phyloP scores from a whole-genome alignment of 2,113 vertebrate species.

The Trogon melanurus region DNA sequence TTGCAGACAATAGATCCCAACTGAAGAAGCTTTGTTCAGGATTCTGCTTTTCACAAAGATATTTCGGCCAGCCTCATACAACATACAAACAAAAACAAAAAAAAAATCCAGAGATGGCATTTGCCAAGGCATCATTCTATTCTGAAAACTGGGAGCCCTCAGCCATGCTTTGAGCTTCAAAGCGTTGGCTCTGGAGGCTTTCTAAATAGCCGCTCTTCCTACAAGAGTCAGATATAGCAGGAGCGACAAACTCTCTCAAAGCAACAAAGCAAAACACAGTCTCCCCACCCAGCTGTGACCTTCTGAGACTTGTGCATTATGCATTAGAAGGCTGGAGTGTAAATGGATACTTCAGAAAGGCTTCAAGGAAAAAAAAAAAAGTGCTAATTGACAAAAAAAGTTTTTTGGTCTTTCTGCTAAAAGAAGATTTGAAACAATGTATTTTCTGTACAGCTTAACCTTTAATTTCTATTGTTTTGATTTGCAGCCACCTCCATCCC shows the following conservation, averaged over 20 bases:
- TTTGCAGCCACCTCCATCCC: constrained; percentile 4
- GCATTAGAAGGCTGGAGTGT: constrained; percentile 1
- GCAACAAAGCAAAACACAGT: background rate
- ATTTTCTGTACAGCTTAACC: constrained; percentile 40
- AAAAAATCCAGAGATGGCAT: background rate
- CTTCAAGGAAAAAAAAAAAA: background rate
- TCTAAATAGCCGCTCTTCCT: constrained; percentile 9
- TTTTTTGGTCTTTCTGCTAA: background rate
- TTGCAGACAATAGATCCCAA: background rate
- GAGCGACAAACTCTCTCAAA: background rate
- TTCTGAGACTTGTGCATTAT: constrained; percentile 25
- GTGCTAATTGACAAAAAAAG: background rate
- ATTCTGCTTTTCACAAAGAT: constrained; percentile 11
- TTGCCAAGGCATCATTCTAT: background rate
- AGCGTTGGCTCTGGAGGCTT: background rate
- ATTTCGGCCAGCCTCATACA: background rate
- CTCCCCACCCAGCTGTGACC: constrained; percentile 1
- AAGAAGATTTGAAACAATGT: constrained; percentile 10
- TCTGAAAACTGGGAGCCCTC: constrained; percentile 1
- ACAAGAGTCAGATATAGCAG: background rate
- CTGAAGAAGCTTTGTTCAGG: constrained; percentile 25
- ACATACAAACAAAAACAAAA: background rate
- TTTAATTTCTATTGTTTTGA: constrained; percentile 16
- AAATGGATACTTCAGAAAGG: constrained; percentile 29
- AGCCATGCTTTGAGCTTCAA: constrained; percentile 4